These are phyloP conservation scores for Poeciliopsis infans DNA, from an alignment of 2,797 vertebrate species.

Conservation along the genomic window DNA sequence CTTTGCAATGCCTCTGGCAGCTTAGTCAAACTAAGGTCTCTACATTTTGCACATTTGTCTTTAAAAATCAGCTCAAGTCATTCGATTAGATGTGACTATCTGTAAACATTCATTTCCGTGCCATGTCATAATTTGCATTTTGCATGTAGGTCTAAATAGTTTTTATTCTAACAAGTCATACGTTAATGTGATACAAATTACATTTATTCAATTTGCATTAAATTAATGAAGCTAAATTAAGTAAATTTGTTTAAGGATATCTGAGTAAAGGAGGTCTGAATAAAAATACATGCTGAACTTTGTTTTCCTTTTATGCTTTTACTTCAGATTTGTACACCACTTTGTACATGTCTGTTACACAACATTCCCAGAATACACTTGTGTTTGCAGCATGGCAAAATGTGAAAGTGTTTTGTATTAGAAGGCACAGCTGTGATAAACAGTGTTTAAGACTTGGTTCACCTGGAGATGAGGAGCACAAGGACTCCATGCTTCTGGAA, in stretches of 20 bases:
- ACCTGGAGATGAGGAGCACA: constrained; percentile 94
- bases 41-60: background rate
- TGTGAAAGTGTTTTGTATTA: background rate
- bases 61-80: background rate
- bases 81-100: background rate
- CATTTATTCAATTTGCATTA: too few species aligned
- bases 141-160: background rate
- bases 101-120: background rate
- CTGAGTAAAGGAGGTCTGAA: background rate
- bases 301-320: background rate
- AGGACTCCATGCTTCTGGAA: constrained; percentile 97
- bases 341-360: background rate
- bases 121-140: background rate
- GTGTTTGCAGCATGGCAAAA: background rate
- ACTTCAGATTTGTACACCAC: background rate
- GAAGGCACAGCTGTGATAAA: background rate
- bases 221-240: too few species aligned
- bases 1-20: background rate
- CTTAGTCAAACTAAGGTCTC: background rate
- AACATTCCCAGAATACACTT: background rate
- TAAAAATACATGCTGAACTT: background rate
- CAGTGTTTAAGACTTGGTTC: constrained; percentile 32
- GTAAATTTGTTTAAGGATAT: background rate
- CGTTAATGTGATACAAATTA: background rate
- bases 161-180: background rate